phyloP scores from a whole-genome alignment of 2,113 vertebrate species.

The Lanius ludovicianus region DNA sequence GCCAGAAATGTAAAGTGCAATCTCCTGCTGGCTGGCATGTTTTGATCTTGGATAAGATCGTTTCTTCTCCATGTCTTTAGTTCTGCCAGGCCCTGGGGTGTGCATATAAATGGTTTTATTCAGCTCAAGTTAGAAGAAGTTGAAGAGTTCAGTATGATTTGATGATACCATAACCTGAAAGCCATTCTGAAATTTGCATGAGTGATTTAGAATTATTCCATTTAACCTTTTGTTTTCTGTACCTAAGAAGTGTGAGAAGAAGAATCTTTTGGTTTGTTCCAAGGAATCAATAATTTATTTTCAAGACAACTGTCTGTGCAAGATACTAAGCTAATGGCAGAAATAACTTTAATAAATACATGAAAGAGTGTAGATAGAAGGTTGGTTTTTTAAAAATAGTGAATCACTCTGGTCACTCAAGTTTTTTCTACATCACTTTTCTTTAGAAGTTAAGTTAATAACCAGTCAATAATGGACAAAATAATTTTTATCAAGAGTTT shows the following conservation, averaged over 20 bases:
- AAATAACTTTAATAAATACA: background rate
- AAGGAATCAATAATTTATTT: background rate
- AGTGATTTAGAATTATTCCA: background rate
- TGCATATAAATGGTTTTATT: background rate
- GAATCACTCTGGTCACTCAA: background rate
- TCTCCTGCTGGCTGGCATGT: background rate
- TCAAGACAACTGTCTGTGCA: background rate
- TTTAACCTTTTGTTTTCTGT: background rate
- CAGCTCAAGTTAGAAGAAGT: background rate
- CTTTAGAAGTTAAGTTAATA: background rate
- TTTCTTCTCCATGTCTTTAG: background rate
- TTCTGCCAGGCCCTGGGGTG: background rate
- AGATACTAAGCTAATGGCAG: background rate
- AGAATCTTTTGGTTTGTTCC: background rate
- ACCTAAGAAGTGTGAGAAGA: background rate
- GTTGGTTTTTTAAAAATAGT: accelerated
- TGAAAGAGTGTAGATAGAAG: background rate
- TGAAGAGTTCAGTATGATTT: background rate
- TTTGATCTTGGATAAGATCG: background rate
- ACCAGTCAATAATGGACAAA: background rate
- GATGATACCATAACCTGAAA: background rate
- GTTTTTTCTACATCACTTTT: background rate
- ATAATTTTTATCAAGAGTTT: background rate
- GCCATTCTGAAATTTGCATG: background rate
- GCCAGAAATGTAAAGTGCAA: background rate